A percentile compares a stretch with the other conserved stretches of the same genome.
These are phyloP conservation scores for Apeira syringaria DNA, from an alignment of 2,888 invertebrate genomes.

Conservation along the genomic window DNA sequence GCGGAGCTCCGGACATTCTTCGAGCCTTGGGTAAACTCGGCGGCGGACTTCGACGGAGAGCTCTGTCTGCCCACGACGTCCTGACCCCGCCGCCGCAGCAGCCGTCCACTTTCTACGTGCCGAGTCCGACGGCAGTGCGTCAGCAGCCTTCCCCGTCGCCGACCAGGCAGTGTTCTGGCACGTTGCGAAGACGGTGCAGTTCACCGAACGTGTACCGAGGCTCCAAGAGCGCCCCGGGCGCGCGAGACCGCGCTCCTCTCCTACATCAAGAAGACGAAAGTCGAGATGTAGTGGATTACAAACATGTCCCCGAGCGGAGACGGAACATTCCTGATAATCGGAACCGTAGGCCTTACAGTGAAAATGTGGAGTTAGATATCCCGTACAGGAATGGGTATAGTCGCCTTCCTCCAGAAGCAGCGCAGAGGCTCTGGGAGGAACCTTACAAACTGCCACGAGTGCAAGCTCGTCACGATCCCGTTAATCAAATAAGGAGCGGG, in stretches of 20 bases:
- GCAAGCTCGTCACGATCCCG: constrained; percentile 66
- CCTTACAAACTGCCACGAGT: constrained; percentile 72
- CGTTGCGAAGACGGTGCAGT: constrained; percentile 68
- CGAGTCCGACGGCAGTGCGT: constrained; percentile 81
- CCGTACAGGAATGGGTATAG: constrained; percentile 71
- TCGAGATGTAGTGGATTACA: constrained; percentile 67
- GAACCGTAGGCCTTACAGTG: constrained; percentile 71
- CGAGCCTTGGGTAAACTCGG: constrained; percentile 88
- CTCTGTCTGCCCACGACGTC: constrained; percentile 88
- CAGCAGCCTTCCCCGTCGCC: constrained; percentile 72
- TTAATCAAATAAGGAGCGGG: constrained; percentile 67
- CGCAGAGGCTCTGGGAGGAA: constrained; percentile 72
- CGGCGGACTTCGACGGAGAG: constrained; percentile 86
- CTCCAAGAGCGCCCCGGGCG: constrained; percentile 40
- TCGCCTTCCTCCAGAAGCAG: constrained; percentile 52
- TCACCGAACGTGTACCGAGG: constrained; percentile 74
- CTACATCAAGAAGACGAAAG: constrained; percentile 68
- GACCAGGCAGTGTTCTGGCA: constrained; percentile 57
- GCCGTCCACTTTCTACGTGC: constrained; percentile 88
- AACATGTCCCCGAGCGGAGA: constrained; percentile 60
- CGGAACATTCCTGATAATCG: constrained; percentile 58
- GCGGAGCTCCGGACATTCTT: constrained; percentile 86
- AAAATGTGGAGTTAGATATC: constrained; percentile 70
- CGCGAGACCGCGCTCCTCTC: constrained; percentile 60
- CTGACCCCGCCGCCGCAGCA: constrained; percentile 82